phyloP scores from a whole-genome alignment of 2,888 invertebrate species.

The Archaeoteleia sp. region DNA sequence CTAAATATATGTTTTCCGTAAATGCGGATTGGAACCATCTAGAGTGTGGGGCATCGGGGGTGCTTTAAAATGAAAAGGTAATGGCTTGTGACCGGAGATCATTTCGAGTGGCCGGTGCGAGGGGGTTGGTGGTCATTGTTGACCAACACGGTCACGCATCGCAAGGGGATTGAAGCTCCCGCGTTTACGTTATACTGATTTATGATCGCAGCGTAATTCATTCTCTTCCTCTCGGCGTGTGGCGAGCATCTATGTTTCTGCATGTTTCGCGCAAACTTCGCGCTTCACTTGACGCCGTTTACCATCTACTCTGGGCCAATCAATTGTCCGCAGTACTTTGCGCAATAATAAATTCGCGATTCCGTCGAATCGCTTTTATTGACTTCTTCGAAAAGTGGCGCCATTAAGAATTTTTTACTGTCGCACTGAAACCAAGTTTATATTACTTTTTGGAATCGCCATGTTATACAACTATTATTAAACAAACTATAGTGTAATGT shows the following conservation, averaged over 20 bases:
- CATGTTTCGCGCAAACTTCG: conserved; percentile 49
- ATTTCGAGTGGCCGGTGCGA: conserved; percentile 67
- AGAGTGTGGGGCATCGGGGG: conserved; percentile 25
- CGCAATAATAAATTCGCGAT: background rate
- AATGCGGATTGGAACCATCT: conserved; percentile 46
- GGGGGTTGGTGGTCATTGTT: conserved; percentile 69
- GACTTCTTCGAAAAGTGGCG: too few relatives aligned
- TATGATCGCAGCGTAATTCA: conserved; percentile 50
- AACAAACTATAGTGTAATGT: too few relatives aligned
- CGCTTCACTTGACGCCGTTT: conserved; percentile 45
- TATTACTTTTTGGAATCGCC: too few relatives aligned
- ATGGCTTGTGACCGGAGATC: conserved; percentile 74
- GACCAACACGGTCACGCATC: conserved; percentile 71
- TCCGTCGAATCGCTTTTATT: too few relatives aligned
- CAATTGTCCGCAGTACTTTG: conserved; percentile 37
- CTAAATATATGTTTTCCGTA: conserved; percentile 50
- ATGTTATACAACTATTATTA: too few relatives aligned
- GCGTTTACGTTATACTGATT: conserved; percentile 52
- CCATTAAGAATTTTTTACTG: too few relatives aligned
- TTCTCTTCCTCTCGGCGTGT: conserved; percentile 40
- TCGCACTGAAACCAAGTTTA: too few relatives aligned
- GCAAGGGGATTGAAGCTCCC: conserved; percentile 62
- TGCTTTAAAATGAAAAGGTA: conserved; percentile 73
- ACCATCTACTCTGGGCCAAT: conserved; percentile 40
- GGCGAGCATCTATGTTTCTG: conserved; percentile 38